Conservation (phyloP, 2,888 invertebrate genomes). For the Branchellion lobata region DNA sequence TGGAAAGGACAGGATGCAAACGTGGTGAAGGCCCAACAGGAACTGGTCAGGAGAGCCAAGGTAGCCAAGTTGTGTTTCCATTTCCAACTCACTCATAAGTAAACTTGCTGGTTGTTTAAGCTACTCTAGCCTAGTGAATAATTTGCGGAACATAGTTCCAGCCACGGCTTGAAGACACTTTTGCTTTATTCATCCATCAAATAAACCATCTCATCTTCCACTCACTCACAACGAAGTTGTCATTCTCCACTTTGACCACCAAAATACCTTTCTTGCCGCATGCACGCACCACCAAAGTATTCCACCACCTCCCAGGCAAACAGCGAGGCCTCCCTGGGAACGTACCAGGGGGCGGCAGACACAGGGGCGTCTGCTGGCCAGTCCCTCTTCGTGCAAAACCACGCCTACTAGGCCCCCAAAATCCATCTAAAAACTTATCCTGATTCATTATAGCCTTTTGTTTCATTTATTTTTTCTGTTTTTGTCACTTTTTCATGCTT, state of each 20-base stretch:
- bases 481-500: not conserved
- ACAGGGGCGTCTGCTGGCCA: conserved; percentile 77
- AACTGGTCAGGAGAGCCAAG: conserved; percentile 88
- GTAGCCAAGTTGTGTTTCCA: conserved; percentile 69
- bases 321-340: conserved; percentile 84
- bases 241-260: too few relatives aligned
- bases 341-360: conserved; percentile 81
- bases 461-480: not conserved
- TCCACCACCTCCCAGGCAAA: conserved; percentile 75
- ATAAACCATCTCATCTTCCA: too few relatives aligned
- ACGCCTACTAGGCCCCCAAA: conserved; percentile 75
- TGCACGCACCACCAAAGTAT: too few relatives aligned
- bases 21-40: conserved; percentile 77
- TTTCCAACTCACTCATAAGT: too few relatives aligned
- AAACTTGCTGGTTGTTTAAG: too few relatives aligned
- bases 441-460: not conserved
- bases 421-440: not conserved
- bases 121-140: too few relatives aligned
- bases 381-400: conserved; percentile 89
- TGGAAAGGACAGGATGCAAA: conserved; percentile 93
- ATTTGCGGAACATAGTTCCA: too few relatives aligned
- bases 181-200: too few relatives aligned
- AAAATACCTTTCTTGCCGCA: too few relatives aligned
- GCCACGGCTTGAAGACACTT: too few relatives aligned
- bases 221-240: too few relatives aligned